phyloP scores from a whole-genome alignment of 2,113 vertebrate species.

The Phyllostomus hastatus region DNA sequence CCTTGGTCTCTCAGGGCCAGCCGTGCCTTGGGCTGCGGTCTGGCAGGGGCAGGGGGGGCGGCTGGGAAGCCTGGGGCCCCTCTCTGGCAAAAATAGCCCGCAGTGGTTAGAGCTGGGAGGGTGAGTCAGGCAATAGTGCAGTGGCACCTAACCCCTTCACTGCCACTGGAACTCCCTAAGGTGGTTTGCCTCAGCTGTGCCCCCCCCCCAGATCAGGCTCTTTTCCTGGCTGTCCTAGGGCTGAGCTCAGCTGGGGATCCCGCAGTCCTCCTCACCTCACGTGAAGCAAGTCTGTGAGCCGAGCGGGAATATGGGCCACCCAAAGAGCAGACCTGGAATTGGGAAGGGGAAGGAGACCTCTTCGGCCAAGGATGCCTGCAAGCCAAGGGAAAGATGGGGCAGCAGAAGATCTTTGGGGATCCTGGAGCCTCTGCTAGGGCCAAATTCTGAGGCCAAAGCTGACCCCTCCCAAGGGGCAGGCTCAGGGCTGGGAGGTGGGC shows the following conservation, averaged over 20 bases:
- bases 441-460: neutral
- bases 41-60: constrained; percentile 67
- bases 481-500: neutral
- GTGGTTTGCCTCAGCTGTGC: neutral
- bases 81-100: constrained; percentile 77
- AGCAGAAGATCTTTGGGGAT: neutral
- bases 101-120: constrained; percentile 72
- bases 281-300: neutral
- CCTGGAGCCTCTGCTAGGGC: neutral
- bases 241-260: neutral
- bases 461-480: constrained; percentile 62
- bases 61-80: constrained; percentile 74
- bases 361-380: neutral
- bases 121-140: constrained; percentile 70
- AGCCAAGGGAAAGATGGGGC: neutral
- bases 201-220: neutral
- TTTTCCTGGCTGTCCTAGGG: neutral
- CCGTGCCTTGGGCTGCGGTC: constrained; percentile 70
- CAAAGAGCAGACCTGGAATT: neutral
- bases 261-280: neutral
- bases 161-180: constrained; percentile 50
- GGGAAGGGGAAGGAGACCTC: neutral
- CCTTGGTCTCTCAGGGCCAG: constrained; percentile 44
- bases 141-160: constrained; percentile 71
- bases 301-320: neutral